These are phyloP conservation scores for Notothenia rossii DNA, from an alignment of 2,113 vertebrate genomes.

Conservation along the genomic window DNA sequence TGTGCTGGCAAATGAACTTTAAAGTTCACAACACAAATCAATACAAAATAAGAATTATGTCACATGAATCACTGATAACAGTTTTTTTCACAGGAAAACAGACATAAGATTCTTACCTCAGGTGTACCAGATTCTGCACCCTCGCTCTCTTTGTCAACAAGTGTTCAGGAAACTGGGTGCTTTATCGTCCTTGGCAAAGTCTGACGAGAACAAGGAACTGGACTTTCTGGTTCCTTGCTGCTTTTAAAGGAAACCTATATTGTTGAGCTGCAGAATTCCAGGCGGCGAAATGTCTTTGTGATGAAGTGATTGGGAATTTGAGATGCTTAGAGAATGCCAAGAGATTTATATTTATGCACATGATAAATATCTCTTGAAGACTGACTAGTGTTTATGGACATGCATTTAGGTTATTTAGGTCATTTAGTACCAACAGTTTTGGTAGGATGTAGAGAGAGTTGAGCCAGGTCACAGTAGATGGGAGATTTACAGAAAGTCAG, in stretches of 20 bases:
- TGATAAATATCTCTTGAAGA: neutral
- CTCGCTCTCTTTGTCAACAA: neutral
- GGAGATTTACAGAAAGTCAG: too few relatives aligned
- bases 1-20: neutral
- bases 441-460: too few relatives aligned
- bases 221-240: constrained; percentile 60
- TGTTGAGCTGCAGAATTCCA: neutral
- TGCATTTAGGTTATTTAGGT: neutral
- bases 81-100: neutral
- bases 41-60: rapidly evolving
- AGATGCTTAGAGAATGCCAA: neutral
- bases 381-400: neutral
- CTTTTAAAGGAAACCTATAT: neutral
- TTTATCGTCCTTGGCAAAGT: neutral
- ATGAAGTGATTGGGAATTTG: neutral
- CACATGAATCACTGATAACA: too few relatives aligned
- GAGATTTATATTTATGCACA: neutral
- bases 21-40: neutral
- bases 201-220: constrained; percentile 29
- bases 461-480: too few relatives aligned
- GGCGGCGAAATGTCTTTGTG: neutral
- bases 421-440: too few relatives aligned
- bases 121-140: constrained; percentile 14
- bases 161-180: constrained; percentile 19
- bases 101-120: constrained; percentile 42